Percentiles rank a stretch among this genome's conserved stretches.
phyloP scores from a whole-genome alignment of 2,113 vertebrate species.

The Paedocypris sp. region DNA sequence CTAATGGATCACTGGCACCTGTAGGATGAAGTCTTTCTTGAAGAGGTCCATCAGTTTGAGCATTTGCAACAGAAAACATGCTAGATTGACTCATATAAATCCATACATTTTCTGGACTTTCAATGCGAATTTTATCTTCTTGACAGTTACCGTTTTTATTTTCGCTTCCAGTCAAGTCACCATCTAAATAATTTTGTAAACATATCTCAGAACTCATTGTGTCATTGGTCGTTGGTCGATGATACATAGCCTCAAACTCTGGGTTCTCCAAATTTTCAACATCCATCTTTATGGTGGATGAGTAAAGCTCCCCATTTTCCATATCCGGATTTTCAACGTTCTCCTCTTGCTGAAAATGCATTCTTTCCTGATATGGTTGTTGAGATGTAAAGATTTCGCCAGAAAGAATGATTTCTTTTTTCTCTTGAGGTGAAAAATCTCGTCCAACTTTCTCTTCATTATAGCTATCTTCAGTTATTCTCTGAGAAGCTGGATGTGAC shows the following conservation, averaged over 20 bases:
- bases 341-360: constrained; percentile 54
- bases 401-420: constrained; percentile 4
- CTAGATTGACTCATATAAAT: background rate
- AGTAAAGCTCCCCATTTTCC: constrained; percentile 1
- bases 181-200: constrained; percentile 26
- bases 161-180: constrained; percentile 32
- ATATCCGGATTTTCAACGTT: constrained; percentile 49
- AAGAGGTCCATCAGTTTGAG: background rate
- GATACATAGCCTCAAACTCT: constrained; percentile 35
- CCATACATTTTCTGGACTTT: background rate
- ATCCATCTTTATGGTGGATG: constrained; percentile 27
- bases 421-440: background rate
- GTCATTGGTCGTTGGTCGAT: background rate
- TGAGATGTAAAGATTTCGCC: constrained; percentile 13
- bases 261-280: constrained; percentile 59
- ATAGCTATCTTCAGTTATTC: constrained; percentile 38
- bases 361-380: background rate
- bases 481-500: constrained; percentile 48
- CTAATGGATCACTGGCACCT: too few relatives aligned
- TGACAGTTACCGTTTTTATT: constrained; percentile 53
- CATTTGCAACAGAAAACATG: constrained; percentile 1
- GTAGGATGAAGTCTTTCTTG: too few relatives aligned
- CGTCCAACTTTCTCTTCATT: constrained; percentile 48
- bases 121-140: background rate
- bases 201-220: constrained; percentile 3